phyloP scores from a whole-genome alignment of 2,113 vertebrate genomes.

The Trogon melanurus region DNA sequence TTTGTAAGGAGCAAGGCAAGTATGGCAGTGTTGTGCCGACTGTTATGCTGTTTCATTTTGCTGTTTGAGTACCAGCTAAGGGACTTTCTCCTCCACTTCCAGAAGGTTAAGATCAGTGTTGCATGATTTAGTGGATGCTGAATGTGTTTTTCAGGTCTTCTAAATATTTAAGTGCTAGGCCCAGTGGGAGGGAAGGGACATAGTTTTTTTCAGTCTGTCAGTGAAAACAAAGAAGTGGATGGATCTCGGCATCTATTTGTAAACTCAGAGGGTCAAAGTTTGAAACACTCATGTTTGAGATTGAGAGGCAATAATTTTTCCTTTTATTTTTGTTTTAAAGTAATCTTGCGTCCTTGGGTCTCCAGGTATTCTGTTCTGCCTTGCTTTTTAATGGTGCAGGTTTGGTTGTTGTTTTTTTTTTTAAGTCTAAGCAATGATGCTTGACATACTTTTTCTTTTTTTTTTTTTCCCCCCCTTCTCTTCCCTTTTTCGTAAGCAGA shows the following conservation, averaged over 20 bases:
- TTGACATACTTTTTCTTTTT: neutral
- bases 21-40: rapidly evolving
- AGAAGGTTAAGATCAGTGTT: neutral
- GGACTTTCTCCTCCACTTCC: neutral
- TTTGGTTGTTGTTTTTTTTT: neutral
- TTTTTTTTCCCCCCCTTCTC: neutral
- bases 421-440: neutral
- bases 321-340: neutral
- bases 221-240: neutral
- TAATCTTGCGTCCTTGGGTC: neutral
- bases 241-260: neutral
- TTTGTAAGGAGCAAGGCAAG: neutral
- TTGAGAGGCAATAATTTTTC: neutral
- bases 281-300: neutral
- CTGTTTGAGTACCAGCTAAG: neutral
- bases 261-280: neutral
- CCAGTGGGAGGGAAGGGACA: neutral
- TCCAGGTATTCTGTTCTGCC: rapidly evolving
- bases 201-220: neutral
- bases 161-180: neutral
- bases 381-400: neutral
- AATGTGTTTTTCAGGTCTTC: neutral
- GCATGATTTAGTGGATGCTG: neutral
- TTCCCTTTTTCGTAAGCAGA: neutral
- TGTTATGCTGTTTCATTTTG: neutral